Base-by-base conservation (phyloP, 2,797 vertebrate species). In the Dallia pectoralis region DNA sequence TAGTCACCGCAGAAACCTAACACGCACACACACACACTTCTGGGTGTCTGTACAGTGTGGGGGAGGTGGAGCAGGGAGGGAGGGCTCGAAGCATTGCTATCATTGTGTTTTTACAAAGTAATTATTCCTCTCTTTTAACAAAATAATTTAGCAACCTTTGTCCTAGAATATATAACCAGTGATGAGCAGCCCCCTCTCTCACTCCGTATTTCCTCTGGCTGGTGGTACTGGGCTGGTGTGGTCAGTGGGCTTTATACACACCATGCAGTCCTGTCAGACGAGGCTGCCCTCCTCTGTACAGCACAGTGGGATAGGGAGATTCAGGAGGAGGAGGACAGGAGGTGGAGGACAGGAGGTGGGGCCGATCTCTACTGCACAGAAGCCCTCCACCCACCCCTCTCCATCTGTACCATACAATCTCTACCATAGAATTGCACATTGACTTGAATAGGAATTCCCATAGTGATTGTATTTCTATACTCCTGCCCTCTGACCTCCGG, bases 61-160 rank as follows among this genome's bases (percentile, higher is more conserved):
- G 93, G 95, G 93, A 95, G 40, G 95, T 95, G 93, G 93, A 94
- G 92, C 93, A 90, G 94, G 96, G 96, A 95, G 96, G 93, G 96
- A 98, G 96, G 95, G 95, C 94, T 27, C 25, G 25, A 30, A 27
- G 36, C 18, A 33, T 1, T 27, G 61, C 29, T 32, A 18, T 64
- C 4, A 64, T 64, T 64, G 15, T 32, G 62, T 18, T 29, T 64
- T 64, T 6, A 30, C 22, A 14, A 59, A 25, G 53, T 59, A 56
- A 2, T 19, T 1, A 18, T 32, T 8, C 19, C 29, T 64, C 61
- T 63, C 61, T 18, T 2, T 16, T 63, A 15, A 63, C 30, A 4
- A 63, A 14, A 4, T 32, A 16, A 30, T 64, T 16, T 29, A 5
- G 18, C 6, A 18, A 44, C 15, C 18, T 63, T 51, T 49, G 74